Evolutionary conservation across 1,140 invertebrate species (phyloP).

Genomic region (Ptiloglossa arizonensis): DNA sequence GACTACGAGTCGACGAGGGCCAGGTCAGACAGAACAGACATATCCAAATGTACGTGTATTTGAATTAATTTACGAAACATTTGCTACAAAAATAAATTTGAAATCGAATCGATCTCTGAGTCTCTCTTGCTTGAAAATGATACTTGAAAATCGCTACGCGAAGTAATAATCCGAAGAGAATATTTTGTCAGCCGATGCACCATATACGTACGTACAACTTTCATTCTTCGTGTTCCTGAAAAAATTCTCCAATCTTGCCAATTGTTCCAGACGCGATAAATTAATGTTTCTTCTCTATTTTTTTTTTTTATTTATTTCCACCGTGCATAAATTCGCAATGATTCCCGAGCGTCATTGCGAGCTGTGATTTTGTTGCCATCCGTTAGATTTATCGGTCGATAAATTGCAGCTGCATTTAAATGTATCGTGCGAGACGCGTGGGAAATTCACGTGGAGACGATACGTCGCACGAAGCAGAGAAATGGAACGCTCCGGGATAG

Average conservation of each 20-base stretch:
- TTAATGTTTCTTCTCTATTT: too few species aligned
- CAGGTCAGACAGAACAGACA: too few species aligned
- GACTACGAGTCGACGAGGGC: too few species aligned
- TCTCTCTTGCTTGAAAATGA: too few species aligned
- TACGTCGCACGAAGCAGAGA: not conserved
- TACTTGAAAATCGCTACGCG: too few species aligned
- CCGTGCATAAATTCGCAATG: not conserved
- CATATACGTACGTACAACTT: not conserved
- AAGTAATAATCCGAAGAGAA: not conserved
- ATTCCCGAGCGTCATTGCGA: not conserved
- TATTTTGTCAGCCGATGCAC: not conserved
- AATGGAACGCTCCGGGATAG: not conserved
- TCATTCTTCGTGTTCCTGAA: not conserved
- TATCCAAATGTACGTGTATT: too few species aligned
- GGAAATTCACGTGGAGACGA: not conserved
- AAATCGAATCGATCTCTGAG: too few species aligned
- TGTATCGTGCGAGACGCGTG: not conserved
- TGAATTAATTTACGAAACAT: too few species aligned
- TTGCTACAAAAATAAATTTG: too few species aligned
- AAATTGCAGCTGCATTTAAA: conserved; percentile 15
- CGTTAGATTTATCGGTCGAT: not conserved
- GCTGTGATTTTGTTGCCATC: not conserved
- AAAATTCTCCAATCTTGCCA: too few species aligned
- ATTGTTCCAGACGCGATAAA: too few species aligned
- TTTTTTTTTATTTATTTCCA: too few species aligned